A percentile compares a stretch with the other conserved stretches of the same genome.
Evolutionary conservation across 30 jellyfish, hydroid and myxozoan genomes (phyloP).

Genomic region (Calvadosia cruxmelitensis): DNA sequence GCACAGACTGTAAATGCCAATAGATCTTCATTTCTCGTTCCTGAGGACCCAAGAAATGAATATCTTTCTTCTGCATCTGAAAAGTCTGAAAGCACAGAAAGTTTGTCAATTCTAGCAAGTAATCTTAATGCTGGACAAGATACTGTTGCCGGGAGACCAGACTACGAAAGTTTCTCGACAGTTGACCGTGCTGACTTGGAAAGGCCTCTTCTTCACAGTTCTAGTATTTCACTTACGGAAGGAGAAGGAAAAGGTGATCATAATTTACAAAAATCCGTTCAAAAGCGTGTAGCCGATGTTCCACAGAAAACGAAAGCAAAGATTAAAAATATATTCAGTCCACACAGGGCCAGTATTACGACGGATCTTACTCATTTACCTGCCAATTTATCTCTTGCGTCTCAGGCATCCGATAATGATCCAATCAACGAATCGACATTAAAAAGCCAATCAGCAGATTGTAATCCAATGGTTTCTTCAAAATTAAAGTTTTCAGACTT

Average conservation of each 20-base stretch:
- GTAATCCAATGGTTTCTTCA: neutral
- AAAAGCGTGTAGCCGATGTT: neutral
- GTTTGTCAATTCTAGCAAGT: neutral
- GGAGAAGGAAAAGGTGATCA: too few relatives aligned
- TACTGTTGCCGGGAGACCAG: neutral
- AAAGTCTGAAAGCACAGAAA: neutral
- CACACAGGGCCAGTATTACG: constrained; percentile 24
- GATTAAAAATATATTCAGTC: constrained; percentile 30
- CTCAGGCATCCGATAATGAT: neutral
- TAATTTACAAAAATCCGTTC: neutral
- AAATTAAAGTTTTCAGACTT: neutral
- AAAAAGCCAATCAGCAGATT: too few relatives aligned
- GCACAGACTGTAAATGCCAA: neutral
- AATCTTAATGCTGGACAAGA: too few relatives aligned
- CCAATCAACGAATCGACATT: too few relatives aligned
- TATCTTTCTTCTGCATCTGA: neutral
- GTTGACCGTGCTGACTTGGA: neutral
- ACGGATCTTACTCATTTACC: constrained; percentile 72
- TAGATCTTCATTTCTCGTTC: neutral
- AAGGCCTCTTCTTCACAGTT: neutral
- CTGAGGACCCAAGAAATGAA: neutral
- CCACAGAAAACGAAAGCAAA: constrained; percentile 15
- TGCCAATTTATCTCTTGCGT: neutral
- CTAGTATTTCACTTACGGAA: too few relatives aligned
- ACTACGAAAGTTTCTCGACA: neutral